A percentile compares a stretch with the other conserved stretches of the same genome.
These are phyloP conservation scores for Leucoraja ocellata DNA, from an alignment of 2,797 vertebrate species.

Conservation along the genomic window DNA sequence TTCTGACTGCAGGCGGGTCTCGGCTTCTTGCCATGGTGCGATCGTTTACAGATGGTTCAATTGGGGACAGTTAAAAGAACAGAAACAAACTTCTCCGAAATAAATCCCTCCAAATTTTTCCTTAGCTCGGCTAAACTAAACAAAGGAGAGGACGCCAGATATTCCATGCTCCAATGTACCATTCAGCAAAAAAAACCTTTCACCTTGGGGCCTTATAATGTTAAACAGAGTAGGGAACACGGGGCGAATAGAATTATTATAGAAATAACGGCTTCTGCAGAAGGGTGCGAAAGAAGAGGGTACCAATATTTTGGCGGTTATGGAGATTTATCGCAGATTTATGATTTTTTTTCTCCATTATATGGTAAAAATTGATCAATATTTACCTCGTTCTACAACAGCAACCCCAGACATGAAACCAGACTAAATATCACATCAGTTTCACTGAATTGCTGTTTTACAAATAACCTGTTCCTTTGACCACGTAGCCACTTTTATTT, in stretches of 20 bases:
- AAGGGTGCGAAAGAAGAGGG: too few relatives aligned
- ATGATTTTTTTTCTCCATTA: not conserved
- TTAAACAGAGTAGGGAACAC: not conserved
- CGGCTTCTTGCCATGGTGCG: conserved; percentile 39
- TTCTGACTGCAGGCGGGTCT: conserved; percentile 37
- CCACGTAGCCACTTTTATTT: not conserved
- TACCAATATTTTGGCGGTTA: too few relatives aligned
- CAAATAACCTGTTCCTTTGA: too few relatives aligned
- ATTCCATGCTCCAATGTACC: conserved; percentile 42
- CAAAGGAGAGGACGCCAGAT: conserved; percentile 38
- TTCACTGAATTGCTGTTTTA: not conserved
- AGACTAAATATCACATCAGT: not conserved
- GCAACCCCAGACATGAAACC: not conserved
- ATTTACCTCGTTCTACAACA: not conserved
- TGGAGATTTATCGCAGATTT: not conserved
- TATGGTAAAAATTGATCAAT: not conserved
- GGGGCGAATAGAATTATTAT: not conserved
- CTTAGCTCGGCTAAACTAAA: conserved; percentile 43
- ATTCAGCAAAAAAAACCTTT: conserved; percentile 41
- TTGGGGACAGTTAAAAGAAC: conserved; percentile 38
- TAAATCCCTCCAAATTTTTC: conserved; percentile 24
- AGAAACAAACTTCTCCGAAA: not conserved
- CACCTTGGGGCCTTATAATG: conserved; percentile 26
- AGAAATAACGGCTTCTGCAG: not conserved
- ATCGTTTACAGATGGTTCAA: conserved; percentile 37